Conservation (phyloP, 1,140 invertebrate genomes). For the Drosophila athabasca region DNA sequence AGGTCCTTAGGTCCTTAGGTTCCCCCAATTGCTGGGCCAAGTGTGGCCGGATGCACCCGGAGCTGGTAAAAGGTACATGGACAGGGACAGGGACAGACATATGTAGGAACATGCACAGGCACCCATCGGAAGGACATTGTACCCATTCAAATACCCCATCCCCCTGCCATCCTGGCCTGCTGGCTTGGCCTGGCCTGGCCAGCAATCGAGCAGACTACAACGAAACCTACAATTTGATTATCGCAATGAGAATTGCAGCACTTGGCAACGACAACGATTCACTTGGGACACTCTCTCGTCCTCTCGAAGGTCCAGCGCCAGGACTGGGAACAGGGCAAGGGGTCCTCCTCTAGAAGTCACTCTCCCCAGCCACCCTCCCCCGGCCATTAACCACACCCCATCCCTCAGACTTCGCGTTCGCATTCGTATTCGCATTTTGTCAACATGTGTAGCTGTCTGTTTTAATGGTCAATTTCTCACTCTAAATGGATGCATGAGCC, state of each 20-base stretch:
- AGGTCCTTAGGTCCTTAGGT: not conserved
- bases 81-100: slow-evolving; percentile 6
- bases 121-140: slow-evolving; percentile 4
- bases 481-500: slow-evolving; percentile 69
- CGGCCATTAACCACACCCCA: not conserved
- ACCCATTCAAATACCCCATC: not conserved
- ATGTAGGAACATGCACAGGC: slow-evolving; percentile 17
- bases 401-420: slow-evolving; percentile 53
- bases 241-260: slow-evolving; percentile 79
- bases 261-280: slow-evolving; percentile 54
- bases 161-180: not conserved
- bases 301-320: not conserved
- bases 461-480: slow-evolving; percentile 83
- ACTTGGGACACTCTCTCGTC: slow-evolving; percentile 9
- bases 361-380: too few species aligned
- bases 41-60: slow-evolving; percentile 50
- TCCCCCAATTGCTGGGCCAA: slow-evolving; percentile 18
- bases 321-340: not conserved
- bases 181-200: too few species aligned
- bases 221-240: slow-evolving; percentile 82
- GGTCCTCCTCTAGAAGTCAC: not conserved
- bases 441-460: slow-evolving; percentile 80
- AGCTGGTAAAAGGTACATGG: not conserved
- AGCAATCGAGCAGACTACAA: slow-evolving; percentile 40
- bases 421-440: slow-evolving; percentile 77